Conservation (phyloP, 2,113 vertebrate species). For the Crotalus tigris region DNA sequence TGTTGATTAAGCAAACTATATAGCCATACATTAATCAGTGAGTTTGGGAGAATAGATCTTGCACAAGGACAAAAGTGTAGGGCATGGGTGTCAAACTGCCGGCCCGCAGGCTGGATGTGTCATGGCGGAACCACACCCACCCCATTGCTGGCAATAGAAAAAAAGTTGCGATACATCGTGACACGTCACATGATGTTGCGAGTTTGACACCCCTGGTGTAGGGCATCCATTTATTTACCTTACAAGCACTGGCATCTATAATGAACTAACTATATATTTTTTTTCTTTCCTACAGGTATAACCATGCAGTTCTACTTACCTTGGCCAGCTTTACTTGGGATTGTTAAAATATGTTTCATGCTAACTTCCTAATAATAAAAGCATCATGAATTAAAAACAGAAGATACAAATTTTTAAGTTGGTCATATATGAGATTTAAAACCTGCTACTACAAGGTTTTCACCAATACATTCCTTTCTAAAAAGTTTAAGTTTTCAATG, state of each 20-base stretch:
- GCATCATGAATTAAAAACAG: slow-evolving; percentile 4
- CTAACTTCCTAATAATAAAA: not conserved
- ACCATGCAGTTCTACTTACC: not conserved
- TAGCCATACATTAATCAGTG: not conserved
- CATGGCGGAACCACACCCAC: no score
- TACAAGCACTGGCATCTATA: not conserved
- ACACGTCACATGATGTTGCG: no score
- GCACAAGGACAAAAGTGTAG: not conserved
- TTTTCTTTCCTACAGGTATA: slow-evolving; percentile 34
- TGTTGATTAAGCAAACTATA: not conserved
- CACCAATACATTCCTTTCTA: not conserved
- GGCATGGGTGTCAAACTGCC: no score
- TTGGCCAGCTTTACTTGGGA: not conserved
- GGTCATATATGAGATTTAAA: not conserved
- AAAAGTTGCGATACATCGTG: no score
- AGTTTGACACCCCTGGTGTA: no score
- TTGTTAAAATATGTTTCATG: not conserved
- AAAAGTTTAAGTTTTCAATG: not conserved
- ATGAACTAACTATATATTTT: slow-evolving; percentile 23
- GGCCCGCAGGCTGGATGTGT: no score
- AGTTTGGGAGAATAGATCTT: not conserved
- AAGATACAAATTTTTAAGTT: slow-evolving; percentile 26
- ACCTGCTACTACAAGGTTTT: not conserved
- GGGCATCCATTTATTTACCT: not conserved
- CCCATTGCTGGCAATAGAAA: no score